Conservation (phyloP, 2,113 vertebrate genomes). For the Peromyscus leucopus region DNA sequence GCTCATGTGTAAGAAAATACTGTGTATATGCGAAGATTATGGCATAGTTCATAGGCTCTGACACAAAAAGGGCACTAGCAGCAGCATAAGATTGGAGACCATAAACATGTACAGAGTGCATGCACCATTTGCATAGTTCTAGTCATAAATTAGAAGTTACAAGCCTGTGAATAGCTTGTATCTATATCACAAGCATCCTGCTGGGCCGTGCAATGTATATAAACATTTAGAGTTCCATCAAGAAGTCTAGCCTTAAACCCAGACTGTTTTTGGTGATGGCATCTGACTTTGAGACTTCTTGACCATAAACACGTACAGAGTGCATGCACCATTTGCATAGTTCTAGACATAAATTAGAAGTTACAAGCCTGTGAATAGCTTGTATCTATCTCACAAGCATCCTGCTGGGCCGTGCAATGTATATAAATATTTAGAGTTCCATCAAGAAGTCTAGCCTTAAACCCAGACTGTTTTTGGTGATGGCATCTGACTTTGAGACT, state of each 20-base stretch:
- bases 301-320: background rate
- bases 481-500: too few relatives aligned
- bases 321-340: background rate
- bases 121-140: background rate
- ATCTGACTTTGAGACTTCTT: too few relatives aligned
- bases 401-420: background rate
- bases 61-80: background rate
- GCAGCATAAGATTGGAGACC: background rate
- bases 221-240: conserved; percentile 5
- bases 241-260: background rate
- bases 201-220: background rate
- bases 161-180: background rate
- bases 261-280: too few relatives aligned
- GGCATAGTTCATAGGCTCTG: background rate
- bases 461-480: too few relatives aligned
- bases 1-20: background rate
- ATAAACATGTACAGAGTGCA: background rate
- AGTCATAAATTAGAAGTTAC: background rate
- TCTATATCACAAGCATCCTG: background rate
- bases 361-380: background rate
- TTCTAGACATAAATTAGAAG: background rate
- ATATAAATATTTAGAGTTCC: conserved; percentile 41
- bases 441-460: background rate
- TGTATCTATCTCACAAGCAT: background rate
- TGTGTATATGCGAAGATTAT: background rate